A percentile compares a stretch with the other conserved stretches of the same genome.
These are phyloP conservation scores for Luehdorfia chinensis DNA, from an alignment of 1,140 invertebrate species.

Conservation along the genomic window DNA sequence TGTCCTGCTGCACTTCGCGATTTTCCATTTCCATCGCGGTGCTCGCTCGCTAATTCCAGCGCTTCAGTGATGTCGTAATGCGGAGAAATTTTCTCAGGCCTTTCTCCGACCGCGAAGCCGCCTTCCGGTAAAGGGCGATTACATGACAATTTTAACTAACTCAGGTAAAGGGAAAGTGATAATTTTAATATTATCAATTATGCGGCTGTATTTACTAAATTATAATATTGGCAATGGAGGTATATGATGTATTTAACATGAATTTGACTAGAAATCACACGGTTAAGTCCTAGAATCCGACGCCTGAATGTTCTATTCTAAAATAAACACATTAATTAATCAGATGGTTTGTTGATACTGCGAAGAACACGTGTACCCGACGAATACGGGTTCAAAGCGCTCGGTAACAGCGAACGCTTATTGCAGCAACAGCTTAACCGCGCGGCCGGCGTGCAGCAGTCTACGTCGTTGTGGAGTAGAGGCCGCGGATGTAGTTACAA, in stretches of 20 bases:
- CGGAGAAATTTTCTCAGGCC: constrained; percentile 48
- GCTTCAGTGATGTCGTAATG: constrained; percentile 52
- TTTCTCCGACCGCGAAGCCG: constrained; percentile 29
- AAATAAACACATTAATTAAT: constrained; percentile 22
- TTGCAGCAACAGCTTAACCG: constrained; percentile 30
- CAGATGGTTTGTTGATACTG: constrained; percentile 39
- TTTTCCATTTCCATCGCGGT: constrained; percentile 70
- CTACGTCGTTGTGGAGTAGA: constrained; percentile 38
- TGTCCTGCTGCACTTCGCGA: constrained; percentile 53
- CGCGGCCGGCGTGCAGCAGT: constrained; percentile 20
- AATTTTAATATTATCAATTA: neutral
- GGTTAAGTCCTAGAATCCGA: too few species aligned
- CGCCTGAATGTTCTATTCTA: neutral
- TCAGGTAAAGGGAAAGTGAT: neutral
- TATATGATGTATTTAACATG: too few species aligned
- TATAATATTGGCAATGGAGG: too few species aligned
- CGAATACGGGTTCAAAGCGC: constrained; percentile 59
- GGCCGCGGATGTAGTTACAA: constrained; percentile 66
- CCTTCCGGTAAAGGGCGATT: constrained; percentile 35
- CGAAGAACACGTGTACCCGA: too few species aligned
- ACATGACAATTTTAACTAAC: constrained; percentile 7
- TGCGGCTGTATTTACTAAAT: too few species aligned
- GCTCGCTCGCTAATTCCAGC: constrained; percentile 57
- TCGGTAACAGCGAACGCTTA: constrained; percentile 22
- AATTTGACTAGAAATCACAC: too few species aligned